Base-by-base conservation (phyloP, 2,797 vertebrate species). In the Malurus leucopterus region DNA sequence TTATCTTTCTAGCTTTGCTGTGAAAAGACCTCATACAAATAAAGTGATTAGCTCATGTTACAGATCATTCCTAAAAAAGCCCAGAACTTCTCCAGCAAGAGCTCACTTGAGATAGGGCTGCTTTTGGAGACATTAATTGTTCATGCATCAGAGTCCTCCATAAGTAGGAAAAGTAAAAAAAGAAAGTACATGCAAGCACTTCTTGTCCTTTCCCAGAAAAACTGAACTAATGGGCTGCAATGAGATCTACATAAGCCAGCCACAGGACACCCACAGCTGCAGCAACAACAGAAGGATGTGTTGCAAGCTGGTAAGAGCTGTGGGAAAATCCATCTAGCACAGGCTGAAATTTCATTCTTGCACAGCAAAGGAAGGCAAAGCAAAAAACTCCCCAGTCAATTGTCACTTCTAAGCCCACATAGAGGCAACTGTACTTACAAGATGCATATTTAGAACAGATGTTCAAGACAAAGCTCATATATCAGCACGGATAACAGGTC, bases 1-100 rank as follows among this genome's bases (percentile, higher is more conserved):
- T n/a, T 86, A 67, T 57, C 67, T 92, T 62, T 85, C 29, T 90
- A 67, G 40, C n/a, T 79, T 80, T 67, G 30, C 65, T 82, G 57
- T 16, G 57, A 72, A 89, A 92, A 91, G 67, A 63, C 34, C 63
- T 93, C 79, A 74, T 32, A 84, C 44, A 94, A 94, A 70, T 81
- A 44, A 79, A 78, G 41, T 50, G 23, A 91, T 92, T 77, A 86
- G 44, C 59, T 85, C 69, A 55, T 4, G 3, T 44, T 85, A 79
- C 15, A 75, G 84, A 88, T 70, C 62, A 76, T 74, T 55, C 70
- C 23, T 50, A 47, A 53, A 84, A 84, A 55, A 61, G 2, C 10
- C 0, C 38, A 71, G 47, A 87, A 68, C 19, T 38, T 63, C 53
- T 88, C 36, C 38, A 75, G 34, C 34, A 90, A 49, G 40, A 65